Base-by-base conservation (phyloP, 2,113 vertebrate genomes). In the Sinosuthora webbiana region DNA sequence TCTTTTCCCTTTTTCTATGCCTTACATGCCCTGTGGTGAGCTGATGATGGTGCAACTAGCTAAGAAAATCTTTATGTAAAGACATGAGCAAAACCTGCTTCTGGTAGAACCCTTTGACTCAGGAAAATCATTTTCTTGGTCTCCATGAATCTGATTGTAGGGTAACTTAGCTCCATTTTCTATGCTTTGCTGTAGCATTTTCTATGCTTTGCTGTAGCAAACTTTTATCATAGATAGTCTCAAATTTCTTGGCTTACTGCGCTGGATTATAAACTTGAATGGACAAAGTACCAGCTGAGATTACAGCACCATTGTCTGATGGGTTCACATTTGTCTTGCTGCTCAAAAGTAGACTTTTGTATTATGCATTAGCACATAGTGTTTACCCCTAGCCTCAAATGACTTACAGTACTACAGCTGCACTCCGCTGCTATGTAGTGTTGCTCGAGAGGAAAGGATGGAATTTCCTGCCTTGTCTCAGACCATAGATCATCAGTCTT, bases 381-480 rank as follows among this genome's bases (percentile, higher is more conserved):
- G 33, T 75, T 91, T 87, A 84, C 45, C 44, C 52, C 64, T 77
- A 90, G 64, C 83, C 80, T 93, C 37, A 75, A 50, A 63, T 68
- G 57, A 89, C 89, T 94, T 89, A 64, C 13, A 78, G 47, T 59
- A 53, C 33, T 56, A 41, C 84, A 79, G 88, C 83, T 87, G 76
- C 62, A 60, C 52, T 62, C 53, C 69, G 55, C 76, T 84, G 42
- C 64, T 57, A 70, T 0, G 0, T 15, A 39, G 74, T 35, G 25
- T 45, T 91, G 64, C 65, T 88, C 0, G 3, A 94, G 88, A 95
- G 64, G 47, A 90, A 88, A 80, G 83, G 83, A 87, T 92, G 90
- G 90, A 95, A 96, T 96, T 94, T 93, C 88, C 77, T 94, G 83
- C 69, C 49, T 53, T 4, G 1, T 57, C 65, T 92, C 85, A 93